phyloP scores from a whole-genome alignment of 2,888 invertebrate genomes.

The Yponomeuta plumbellus region DNA sequence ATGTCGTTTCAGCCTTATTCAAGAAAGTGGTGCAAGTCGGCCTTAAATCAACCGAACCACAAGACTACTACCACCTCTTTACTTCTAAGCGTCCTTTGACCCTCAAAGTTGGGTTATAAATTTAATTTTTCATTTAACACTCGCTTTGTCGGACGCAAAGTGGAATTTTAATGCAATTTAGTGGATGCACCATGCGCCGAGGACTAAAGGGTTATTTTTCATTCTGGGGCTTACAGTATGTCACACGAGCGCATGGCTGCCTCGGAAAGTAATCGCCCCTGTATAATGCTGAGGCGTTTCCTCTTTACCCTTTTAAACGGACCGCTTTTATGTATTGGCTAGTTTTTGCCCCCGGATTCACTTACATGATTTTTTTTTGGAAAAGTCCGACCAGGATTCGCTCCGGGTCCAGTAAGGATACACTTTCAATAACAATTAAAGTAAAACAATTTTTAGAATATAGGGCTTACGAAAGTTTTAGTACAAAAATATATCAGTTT shows the following conservation, averaged over 20 bases:
- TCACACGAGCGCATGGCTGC: constrained; percentile 16
- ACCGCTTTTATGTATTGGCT: background rate
- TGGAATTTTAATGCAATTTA: constrained; percentile 60
- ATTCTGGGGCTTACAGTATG: constrained; percentile 22
- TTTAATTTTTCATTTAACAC: constrained; percentile 47
- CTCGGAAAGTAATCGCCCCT: constrained; percentile 10
- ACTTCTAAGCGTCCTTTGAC: background rate
- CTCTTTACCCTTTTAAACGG: background rate
- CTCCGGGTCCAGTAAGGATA: no score
- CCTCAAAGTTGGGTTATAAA: constrained; percentile 23
- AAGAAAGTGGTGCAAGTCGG: no score
- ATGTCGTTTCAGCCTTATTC: no score
- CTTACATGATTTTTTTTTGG: no score
- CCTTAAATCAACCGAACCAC: no score
- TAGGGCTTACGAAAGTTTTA: no score
- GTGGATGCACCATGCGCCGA: constrained; percentile 34
- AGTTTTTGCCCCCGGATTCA: background rate
- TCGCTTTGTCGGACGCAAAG: constrained; percentile 38
- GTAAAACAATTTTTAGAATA: no score
- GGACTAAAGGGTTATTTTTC: constrained; percentile 32
- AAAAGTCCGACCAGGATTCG: no score
- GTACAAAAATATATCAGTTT: no score
- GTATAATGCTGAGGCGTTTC: constrained; percentile 7
- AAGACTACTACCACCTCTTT: no score
- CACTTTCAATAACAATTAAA: no score